These are phyloP conservation scores for Cydia amplana DNA, from an alignment of 1,140 invertebrate genomes.

Conservation along the genomic window DNA sequence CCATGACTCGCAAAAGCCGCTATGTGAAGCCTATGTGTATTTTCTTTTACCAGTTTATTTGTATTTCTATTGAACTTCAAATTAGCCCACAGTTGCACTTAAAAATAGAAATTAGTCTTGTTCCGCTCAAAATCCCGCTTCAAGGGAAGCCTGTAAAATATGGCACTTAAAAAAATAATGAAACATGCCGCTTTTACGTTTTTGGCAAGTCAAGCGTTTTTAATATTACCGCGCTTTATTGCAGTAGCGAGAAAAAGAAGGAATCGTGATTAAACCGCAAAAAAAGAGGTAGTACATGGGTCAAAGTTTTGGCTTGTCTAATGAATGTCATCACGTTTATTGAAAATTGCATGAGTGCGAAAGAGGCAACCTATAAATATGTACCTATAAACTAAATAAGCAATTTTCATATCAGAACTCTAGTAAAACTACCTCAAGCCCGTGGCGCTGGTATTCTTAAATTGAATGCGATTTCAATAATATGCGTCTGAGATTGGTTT, in stretches of 20 bases:
- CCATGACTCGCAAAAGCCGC: too few relatives aligned
- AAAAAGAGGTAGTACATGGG: not conserved
- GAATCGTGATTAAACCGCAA: not conserved
- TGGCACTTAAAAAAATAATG: not conserved
- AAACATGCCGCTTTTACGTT: not conserved
- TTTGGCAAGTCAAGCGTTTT: constrained; percentile 3
- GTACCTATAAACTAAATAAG: not conserved
- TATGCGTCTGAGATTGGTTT: constrained; percentile 15
- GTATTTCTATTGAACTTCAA: too few relatives aligned
- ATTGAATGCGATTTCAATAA: constrained; percentile 15
- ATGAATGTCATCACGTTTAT: too few relatives aligned
- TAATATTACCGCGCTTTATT: not conserved
- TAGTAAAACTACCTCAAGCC: constrained; percentile 3
- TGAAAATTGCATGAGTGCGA: too few relatives aligned
- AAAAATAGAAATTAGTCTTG: too few relatives aligned
- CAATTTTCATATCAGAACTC: not conserved
- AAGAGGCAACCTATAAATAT: too few relatives aligned
- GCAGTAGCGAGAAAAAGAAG: not conserved
- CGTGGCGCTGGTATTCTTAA: not conserved
- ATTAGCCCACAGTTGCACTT: too few relatives aligned
- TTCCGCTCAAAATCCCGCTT: not conserved
- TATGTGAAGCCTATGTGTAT: too few relatives aligned
- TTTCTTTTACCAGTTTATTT: too few relatives aligned
- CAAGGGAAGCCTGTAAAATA: not conserved
- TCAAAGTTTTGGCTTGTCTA: too few relatives aligned